Base-by-base conservation (phyloP, 64 coral and sea anemone genomes). In the Montipora cactus region DNA sequence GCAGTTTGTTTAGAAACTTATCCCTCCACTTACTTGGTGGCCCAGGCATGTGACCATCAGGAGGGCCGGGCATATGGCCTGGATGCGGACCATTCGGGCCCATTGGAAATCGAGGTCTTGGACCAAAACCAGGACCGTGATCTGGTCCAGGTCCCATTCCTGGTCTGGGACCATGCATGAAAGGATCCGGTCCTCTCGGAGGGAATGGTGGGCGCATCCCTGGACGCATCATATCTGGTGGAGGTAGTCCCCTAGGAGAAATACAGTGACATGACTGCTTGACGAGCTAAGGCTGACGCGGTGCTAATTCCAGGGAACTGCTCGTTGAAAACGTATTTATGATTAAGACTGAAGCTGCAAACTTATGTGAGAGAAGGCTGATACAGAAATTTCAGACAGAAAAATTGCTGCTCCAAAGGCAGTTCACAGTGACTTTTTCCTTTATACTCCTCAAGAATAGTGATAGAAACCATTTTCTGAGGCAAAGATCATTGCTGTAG, bases 1-100 rank as follows among this genome's bases (percentile, higher is more conserved):
- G 37, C 2, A 37, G 37, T 37, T 37, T 37, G 37, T 37, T 37
- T 37, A 37, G 37, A 37, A 37, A 37, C 37, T 37, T 2, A 37
- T 37, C 1, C 37, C 37, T 68, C 5, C 19, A 78, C 75, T 67
- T 78, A 79, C 75, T 79, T 79, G 74, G 75, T 71, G 88, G 61
- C 23, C 45, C 51, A 1, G 46, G 20, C 76, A 46, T 58, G 49
- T 76, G 52, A 0, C 78, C 75, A 80, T 79, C 75, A 20, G 64
- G 59, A 46, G 83, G 92, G 15, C 92, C 92, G 45, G 92, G 76
- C 92, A 93, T 88, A 1, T 61, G 84, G 3, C 92, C 92, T 53
- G 92, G 66, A 72, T 50, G 45, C 23, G 82, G 82, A 20, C 82
- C 82, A 86, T 51, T 86, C 0, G 82, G 82, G 12, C 82, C 82